Evolutionary conservation across 2,113 vertebrate genomes (phyloP).

Genomic region (Turnix velox): DNA sequence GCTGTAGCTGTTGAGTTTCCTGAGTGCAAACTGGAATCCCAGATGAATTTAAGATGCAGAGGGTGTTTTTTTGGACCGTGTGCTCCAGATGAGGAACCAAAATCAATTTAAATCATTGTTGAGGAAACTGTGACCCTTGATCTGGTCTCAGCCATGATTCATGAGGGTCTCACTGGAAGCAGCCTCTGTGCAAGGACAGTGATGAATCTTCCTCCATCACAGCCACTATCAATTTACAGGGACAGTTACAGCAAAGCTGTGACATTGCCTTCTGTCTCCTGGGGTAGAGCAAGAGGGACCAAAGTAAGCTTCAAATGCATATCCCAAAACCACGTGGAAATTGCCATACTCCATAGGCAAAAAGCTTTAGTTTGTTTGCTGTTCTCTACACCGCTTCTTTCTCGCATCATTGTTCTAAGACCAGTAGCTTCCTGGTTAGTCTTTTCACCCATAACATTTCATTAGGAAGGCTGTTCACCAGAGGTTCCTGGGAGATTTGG

Average conservation of each 20-base stretch:
- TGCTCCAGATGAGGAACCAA: neutral
- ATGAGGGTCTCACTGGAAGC: neutral
- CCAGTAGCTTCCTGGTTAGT: neutral
- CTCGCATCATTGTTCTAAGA: neutral
- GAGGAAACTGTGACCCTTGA: neutral
- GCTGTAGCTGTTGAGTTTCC: neutral
- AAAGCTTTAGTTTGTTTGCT: neutral
- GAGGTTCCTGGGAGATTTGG: neutral
- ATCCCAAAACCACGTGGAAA: accelerated
- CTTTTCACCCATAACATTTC: neutral
- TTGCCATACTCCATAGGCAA: neutral
- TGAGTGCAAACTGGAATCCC: neutral
- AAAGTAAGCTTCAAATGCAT: neutral
- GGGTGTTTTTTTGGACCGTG: neutral
- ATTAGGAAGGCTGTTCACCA: neutral
- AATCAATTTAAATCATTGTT: neutral
- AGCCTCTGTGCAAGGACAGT: neutral
- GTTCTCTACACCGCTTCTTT: neutral
- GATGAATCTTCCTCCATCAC: neutral
- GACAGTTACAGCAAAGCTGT: neutral
- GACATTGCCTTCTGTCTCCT: neutral
- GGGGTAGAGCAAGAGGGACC: too few relatives aligned
- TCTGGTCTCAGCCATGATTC: neutral
- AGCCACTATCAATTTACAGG: neutral
- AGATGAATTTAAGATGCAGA: neutral